Evolutionary conservation across 2,888 invertebrate species (phyloP).

Genomic region (Cyclophora punctaria): DNA sequence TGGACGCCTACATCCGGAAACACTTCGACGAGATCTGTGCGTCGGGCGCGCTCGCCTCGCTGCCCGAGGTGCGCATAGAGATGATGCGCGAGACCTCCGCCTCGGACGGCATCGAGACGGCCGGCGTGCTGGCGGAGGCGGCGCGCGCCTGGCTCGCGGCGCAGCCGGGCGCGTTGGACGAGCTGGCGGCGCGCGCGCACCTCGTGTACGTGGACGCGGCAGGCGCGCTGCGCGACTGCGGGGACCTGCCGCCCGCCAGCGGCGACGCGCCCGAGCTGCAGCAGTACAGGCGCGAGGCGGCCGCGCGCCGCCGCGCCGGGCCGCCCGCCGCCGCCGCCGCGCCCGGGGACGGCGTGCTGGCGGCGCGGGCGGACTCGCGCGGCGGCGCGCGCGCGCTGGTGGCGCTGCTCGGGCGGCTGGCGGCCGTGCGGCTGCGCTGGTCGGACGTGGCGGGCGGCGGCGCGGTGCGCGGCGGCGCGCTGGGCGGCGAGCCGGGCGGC

Average conservation of each 20-base stretch:
- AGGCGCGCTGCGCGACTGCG: slow-evolving; percentile 86
- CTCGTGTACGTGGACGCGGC: slow-evolving; percentile 84
- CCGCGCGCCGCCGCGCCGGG: slow-evolving; percentile 30
- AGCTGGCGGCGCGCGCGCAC: slow-evolving; percentile 79
- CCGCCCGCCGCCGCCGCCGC: slow-evolving; percentile 47
- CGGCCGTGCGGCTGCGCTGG: slow-evolving; percentile 72
- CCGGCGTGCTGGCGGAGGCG: slow-evolving; percentile 76
- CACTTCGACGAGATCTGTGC: slow-evolving; percentile 80
- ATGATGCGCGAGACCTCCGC: slow-evolving; percentile 83
- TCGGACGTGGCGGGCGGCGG: slow-evolving; percentile 77
- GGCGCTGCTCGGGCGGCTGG: slow-evolving; percentile 72
- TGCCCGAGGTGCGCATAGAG: slow-evolving; percentile 83
- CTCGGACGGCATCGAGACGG: slow-evolving; percentile 76
- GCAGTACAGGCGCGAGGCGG: slow-evolving; percentile 80
- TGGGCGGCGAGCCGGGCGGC: slow-evolving; percentile 78
- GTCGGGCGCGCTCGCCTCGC: slow-evolving; percentile 76
- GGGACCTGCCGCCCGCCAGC: slow-evolving; percentile 78
- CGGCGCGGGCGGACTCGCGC: slow-evolving; percentile 78
- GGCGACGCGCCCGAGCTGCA: slow-evolving; percentile 85
- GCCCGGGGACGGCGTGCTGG: slow-evolving; percentile 19
- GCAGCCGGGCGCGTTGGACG: slow-evolving; percentile 39
- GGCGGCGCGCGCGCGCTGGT: slow-evolving; percentile 48
- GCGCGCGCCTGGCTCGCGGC: slow-evolving; percentile 77
- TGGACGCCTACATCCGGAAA: slow-evolving; percentile 80
- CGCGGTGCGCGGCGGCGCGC: slow-evolving; percentile 86